Evolutionary conservation across 2,888 invertebrate species (phyloP).

Genomic region (Smittia aterrima): DNA sequence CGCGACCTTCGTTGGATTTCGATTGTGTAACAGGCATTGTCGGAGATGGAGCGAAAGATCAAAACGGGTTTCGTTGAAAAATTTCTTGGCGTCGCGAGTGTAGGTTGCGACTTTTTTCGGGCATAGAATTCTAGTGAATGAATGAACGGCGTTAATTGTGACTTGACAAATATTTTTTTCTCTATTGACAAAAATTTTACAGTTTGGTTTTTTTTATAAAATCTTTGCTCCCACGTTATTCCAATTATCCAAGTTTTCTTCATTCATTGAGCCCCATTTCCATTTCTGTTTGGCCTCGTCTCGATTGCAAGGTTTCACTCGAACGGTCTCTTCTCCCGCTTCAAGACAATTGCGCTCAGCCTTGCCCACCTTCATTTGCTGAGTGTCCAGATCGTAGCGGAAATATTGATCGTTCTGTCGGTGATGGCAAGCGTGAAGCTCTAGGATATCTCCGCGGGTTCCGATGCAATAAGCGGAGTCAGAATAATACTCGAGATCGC

Average conservation of each 20-base stretch:
- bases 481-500: constrained; percentile 51
- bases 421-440: constrained; percentile 81
- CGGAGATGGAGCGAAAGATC: neutral
- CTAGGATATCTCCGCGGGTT: constrained; percentile 57
- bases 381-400: constrained; percentile 62
- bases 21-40: neutral
- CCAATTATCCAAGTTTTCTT: constrained; percentile 23
- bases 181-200: neutral
- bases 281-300: constrained; percentile 20
- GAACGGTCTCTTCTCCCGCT: constrained; percentile 12
- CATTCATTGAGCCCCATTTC: constrained; percentile 31
- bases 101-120: constrained; percentile 24
- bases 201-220: constrained; percentile 6
- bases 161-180: neutral
- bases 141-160: neutral
- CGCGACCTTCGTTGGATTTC: neutral
- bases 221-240: constrained; percentile 13
- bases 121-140: constrained; percentile 29
- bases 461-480: constrained; percentile 80
- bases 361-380: constrained; percentile 9
- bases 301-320: neutral
- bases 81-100: neutral
- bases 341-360: constrained; percentile 19
- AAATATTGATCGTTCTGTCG: constrained; percentile 91
- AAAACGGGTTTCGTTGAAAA: constrained; percentile 6